Percentiles rank a stretch among this genome's conserved stretches.
These are phyloP conservation scores for Ptychobarbus kaznakovi DNA, from an alignment of 2,797 vertebrate genomes.

Conservation along the genomic window DNA sequence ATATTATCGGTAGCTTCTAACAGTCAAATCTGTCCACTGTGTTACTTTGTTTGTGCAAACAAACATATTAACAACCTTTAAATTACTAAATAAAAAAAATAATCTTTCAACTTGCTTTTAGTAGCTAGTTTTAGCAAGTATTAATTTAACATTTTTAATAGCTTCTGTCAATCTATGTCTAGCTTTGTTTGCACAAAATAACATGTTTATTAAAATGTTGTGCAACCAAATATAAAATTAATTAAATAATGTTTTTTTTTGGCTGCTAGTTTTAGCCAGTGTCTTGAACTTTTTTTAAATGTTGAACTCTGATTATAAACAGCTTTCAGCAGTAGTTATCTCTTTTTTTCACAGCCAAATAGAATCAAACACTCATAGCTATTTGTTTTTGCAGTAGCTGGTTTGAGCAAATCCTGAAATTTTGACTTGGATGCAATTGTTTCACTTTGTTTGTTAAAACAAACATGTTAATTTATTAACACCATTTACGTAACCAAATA, in stretches of 20 bases:
- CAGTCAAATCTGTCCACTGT: background rate
- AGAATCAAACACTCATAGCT: background rate
- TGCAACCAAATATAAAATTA: constrained; percentile 48
- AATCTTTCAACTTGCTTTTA: background rate
- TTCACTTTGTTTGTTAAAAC: background rate
- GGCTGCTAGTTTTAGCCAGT: background rate
- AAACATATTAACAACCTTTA: background rate
- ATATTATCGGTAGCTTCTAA: background rate
- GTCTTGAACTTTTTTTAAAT: too few species aligned
- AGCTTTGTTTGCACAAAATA: constrained; percentile 59
- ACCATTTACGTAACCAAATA: background rate
- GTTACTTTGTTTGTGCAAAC: background rate
- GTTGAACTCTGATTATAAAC: background rate
- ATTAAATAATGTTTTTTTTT: background rate
- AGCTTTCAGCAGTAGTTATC: background rate
- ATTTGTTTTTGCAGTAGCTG: background rate
- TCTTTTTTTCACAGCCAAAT: background rate
- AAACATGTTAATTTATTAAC: background rate
- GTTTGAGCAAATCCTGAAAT: background rate
- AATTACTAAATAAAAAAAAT: background rate
- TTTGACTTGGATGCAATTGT: background rate
- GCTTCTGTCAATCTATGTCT: constrained; percentile 34
- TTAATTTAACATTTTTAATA: background rate
- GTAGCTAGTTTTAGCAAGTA: background rate
- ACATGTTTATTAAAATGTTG: constrained; percentile 28